Evolutionary conservation across 2,888 invertebrate genomes (phyloP).

Genomic region (Bembecia ichneumoniformis): DNA sequence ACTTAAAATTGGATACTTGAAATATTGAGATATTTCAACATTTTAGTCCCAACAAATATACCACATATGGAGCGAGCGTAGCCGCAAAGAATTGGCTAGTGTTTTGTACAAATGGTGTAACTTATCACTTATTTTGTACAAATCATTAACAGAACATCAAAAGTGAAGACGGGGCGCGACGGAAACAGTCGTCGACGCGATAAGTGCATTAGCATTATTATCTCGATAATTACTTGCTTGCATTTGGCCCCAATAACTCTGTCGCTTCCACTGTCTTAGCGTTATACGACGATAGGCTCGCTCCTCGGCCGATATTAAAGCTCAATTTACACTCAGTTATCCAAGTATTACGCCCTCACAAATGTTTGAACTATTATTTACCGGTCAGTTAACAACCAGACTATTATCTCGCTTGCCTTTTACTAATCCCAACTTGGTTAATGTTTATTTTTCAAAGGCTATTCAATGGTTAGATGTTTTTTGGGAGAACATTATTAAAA

Average conservation of each 20-base stretch:
- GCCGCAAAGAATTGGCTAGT: no score
- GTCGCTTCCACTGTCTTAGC: slow-evolving; percentile 57
- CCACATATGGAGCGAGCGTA: no score
- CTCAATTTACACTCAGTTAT: slow-evolving; percentile 20
- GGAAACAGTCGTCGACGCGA: slow-evolving; percentile 67
- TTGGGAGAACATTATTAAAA: no score
- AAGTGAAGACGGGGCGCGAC: slow-evolving; percentile 24
- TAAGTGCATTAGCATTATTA: slow-evolving; percentile 73
- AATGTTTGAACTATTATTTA: slow-evolving; percentile 60
- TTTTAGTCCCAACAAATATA: no score
- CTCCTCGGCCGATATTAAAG: slow-evolving; percentile 31
- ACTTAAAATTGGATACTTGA: no score
- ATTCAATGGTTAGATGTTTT: no score
- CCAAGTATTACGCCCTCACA: slow-evolving; percentile 28
- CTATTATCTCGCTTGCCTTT: slow-evolving; percentile 18
- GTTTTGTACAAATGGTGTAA: no score
- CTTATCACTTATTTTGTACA: neutral
- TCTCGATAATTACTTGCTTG: slow-evolving; percentile 70
- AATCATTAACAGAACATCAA: slow-evolving; percentile 26
- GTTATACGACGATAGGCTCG: slow-evolving; percentile 39
- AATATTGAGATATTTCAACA: no score
- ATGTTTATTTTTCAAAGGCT: neutral
- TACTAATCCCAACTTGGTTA: neutral
- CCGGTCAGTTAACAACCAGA: slow-evolving; percentile 37
- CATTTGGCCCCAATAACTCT: slow-evolving; percentile 66